Evolutionary conservation across 2,888 invertebrate genomes (phyloP), one percentile per base, ranked within the genome.

Genomic region (Endomychus coccineus): DNA sequence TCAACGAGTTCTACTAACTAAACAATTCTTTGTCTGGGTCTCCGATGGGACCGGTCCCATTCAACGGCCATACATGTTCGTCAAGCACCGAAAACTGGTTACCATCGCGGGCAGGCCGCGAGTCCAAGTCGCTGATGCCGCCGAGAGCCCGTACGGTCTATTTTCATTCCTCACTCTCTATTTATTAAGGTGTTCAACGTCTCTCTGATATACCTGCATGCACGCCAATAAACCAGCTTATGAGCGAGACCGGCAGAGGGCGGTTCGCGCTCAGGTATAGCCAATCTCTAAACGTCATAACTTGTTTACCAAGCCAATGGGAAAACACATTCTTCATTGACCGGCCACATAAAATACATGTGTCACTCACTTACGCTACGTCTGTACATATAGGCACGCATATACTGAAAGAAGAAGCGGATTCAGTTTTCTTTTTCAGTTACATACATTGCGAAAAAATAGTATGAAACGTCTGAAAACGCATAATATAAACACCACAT

Each of bases 261-360:
- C 65, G 65, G 65, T 57, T 56, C 64, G 52, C 52, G 47, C 48
- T 49, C 59, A 59, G 62, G 62, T 62, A 57, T 49, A 63, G 58
- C 66, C 65, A 66, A 66, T 66, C 65, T 66, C 62, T 59, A 61
- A 61, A 64, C 63, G 58, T 65, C 65, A 66, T 66, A 66, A 66
- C 65, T 63, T 58, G 60, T 58, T 55, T 59, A 52, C 50, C 51
- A 58, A 52, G 53, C 66, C 66, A 65, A 66, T 65, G 56, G 57
- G 54, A 49, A 53, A 48, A 51, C 54, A 58, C 58, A 62, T 63
- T 58, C 59, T 58, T 62, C 62, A 61, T 61, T 62, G 61, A 63
- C 62, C 63, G 59, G 54, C 61, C 61, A 55, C 62, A 64, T 64
- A 64, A 65, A 64, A 58, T 57, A 62, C 19, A 25, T 25, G 30